Evolutionary conservation across 1,140 invertebrate species (phyloP).

Genomic region (Meloidogyne exigua): DNA sequence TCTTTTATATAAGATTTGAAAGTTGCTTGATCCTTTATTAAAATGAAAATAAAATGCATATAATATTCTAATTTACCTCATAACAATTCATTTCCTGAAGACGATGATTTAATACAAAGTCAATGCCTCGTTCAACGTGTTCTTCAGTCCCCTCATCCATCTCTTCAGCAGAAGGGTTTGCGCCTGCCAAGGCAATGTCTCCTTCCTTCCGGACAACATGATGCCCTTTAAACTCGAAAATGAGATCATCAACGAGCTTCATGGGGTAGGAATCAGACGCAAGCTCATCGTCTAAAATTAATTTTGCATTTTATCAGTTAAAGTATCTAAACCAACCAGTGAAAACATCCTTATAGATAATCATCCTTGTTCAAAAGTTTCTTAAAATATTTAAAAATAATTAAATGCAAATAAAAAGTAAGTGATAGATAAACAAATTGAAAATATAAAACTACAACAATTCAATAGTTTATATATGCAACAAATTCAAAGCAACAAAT

Average conservation of each 20-base stretch:
- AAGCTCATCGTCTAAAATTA: slow-evolving; percentile 79
- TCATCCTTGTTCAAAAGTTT: slow-evolving; percentile 70
- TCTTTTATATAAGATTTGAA: slow-evolving; percentile 89
- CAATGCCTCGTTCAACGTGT: slow-evolving; percentile 73
- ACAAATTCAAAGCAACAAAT: slow-evolving; percentile 15
- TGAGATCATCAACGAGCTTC: slow-evolving; percentile 82
- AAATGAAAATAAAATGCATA: not conserved
- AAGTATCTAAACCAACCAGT: slow-evolving; percentile 72
- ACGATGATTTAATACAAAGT: slow-evolving; percentile 87
- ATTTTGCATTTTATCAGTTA: slow-evolving; percentile 19
- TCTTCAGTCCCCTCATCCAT: slow-evolving; percentile 80
- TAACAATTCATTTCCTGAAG: slow-evolving; percentile 77
- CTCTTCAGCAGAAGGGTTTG: slow-evolving; percentile 84
- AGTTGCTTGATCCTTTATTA: slow-evolving; percentile 68
- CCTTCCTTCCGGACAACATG: slow-evolving; percentile 75
- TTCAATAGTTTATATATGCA: slow-evolving; percentile 30
- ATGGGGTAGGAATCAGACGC: slow-evolving; percentile 95
- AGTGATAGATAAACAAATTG: slow-evolving; percentile 14
- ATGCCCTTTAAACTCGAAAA: slow-evolving; percentile 92
- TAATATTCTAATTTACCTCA: slow-evolving; percentile 27
- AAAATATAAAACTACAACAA: not conserved
- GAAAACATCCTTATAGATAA: slow-evolving; percentile 89
- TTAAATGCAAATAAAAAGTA: not conserved
- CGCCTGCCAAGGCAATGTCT: slow-evolving; percentile 78
- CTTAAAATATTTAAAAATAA: slow-evolving; percentile 22